Evolutionary conservation across 2,888 invertebrate species (phyloP).

Genomic region (Lasioglossum villosulum): DNA sequence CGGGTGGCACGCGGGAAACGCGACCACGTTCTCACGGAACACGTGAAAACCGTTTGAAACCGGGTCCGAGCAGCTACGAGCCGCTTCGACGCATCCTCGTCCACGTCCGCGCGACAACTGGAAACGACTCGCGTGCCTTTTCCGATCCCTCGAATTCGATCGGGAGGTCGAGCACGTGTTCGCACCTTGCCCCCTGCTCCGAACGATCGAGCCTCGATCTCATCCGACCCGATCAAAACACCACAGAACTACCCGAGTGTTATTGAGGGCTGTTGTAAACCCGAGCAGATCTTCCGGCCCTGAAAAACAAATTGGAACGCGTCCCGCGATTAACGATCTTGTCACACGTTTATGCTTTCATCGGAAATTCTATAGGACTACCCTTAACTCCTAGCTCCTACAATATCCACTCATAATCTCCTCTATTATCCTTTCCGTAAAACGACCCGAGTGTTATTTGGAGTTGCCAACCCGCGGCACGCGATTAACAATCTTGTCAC

Average conservation of each 20-base stretch:
- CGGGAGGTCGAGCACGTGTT: conserved; percentile 27
- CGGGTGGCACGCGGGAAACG: conserved; percentile 30
- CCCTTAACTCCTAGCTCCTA: not conserved
- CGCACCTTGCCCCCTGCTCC: not conserved
- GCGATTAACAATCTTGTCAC: not conserved
- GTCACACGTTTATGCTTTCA: not conserved
- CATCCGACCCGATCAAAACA: conserved; percentile 5
- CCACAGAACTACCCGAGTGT: not conserved
- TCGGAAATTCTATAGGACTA: not conserved
- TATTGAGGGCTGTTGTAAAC: not conserved
- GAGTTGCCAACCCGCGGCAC: too few relatives aligned
- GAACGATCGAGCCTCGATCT: not conserved
- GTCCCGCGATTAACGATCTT: not conserved
- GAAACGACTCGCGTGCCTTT: conserved; percentile 27
- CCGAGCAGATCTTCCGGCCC: not conserved
- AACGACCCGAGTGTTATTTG: not conserved
- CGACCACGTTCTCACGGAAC: not conserved
- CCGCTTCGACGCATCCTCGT: conserved; percentile 37
- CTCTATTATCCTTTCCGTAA: too few relatives aligned
- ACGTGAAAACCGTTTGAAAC: conserved; percentile 32
- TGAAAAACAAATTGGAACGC: not conserved
- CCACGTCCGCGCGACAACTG: conserved; percentile 49
- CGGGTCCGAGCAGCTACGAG: conserved; percentile 19
- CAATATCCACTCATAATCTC: not conserved
- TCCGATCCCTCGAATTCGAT: conserved; percentile 33